Evolutionary conservation across 2,888 invertebrate species (phyloP), one percentile per base, ranked within the genome.

Genomic region (Eupithecia subumbrata): DNA sequence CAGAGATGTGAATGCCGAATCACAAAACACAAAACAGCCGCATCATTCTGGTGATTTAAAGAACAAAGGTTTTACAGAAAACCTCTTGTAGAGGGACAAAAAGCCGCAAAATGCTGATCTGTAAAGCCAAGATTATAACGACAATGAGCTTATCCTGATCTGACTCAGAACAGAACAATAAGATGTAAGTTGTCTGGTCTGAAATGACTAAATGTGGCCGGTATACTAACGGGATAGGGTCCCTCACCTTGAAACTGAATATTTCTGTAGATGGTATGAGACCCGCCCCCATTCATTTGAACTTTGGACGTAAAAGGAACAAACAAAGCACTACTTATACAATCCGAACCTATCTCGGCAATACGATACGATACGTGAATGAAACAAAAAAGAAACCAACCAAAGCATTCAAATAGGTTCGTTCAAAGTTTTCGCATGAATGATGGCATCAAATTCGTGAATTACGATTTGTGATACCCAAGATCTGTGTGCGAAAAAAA

Each of bases 181-280:
- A 64, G 40, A 30, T 67, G 25, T 52, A 70, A 40, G 34, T 30
- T n/a, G 37, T 30, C 69, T 52, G 45, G 52, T 70, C 64, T 69
- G 69, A 70, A 56, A 63, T 71, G 77, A 73, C 72, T 73, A 77
- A 77, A 80, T 79, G 79, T 78, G 64, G 72, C 70, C 37, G 64
- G 71, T 75, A 80, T 77, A 73, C 70, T 82, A 79, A 82, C 80
- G 77, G 82, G 78, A 69, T 30, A 34, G 68, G 69, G 82, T 83
- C 82, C 83, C 84, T 86, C 76, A 84, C 86, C 86, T 87, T 87
- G 85, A 82, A 80, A 82, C 74, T 68, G 69, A 78, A 81, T 84
- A 81, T 83, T 84, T 81, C 79, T 80, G 37, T 66, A 73, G 69
- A 69, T 69, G 52, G 67, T 68, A 66, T 72, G 16, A 60, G 48